Percentiles rank a stretch among this genome's conserved stretches.
These are phyloP conservation scores for Campoletis sonorensis DNA, from an alignment of 1,140 invertebrate genomes.

Conservation along the genomic window DNA sequence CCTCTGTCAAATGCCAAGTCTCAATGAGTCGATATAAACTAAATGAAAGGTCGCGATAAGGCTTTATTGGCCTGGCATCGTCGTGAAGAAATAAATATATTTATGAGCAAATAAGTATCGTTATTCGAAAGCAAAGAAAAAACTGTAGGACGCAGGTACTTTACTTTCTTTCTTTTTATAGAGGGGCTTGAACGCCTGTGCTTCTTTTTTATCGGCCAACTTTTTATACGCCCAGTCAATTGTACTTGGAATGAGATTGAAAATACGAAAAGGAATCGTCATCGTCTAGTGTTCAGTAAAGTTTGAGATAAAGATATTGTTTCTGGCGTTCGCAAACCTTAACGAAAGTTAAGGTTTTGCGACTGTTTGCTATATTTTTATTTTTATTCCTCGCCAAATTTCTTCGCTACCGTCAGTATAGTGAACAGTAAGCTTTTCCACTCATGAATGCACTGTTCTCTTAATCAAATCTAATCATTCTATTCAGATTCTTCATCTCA, in stretches of 20 bases:
- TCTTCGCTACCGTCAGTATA: no score
- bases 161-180: not conserved
- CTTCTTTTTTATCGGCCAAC: not conserved
- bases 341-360: no score
- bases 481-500: no score
- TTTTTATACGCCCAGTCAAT: not conserved
- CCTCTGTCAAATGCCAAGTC: no score
- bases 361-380: no score
- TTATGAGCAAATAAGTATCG: not conserved
- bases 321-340: not conserved
- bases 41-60: not conserved
- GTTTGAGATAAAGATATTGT: not conserved
- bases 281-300: not conserved
- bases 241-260: not conserved
- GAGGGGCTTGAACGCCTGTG: not conserved
- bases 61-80: not conserved
- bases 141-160: not conserved
- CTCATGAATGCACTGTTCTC: no score
- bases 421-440: no score
- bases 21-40: slow-evolving; percentile 7
- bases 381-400: no score
- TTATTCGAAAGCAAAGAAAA: not conserved
- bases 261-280: not conserved
- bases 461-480: no score
- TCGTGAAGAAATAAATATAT: not conserved